These are phyloP conservation scores for Syngnathoides biaculeatus DNA, from an alignment of 2,113 vertebrate genomes.

Conservation along the genomic window DNA sequence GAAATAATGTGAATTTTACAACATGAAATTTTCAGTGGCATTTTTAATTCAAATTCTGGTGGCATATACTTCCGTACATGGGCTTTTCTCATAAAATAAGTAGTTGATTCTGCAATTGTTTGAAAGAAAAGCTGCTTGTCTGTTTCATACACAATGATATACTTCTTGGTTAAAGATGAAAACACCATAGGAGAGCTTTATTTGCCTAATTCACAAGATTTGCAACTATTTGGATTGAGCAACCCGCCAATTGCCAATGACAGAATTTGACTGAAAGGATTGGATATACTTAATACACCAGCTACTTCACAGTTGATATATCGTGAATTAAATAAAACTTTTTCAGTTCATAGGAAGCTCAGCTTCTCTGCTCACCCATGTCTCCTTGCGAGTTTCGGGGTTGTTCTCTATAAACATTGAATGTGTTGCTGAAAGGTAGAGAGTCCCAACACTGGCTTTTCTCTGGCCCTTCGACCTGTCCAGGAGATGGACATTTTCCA, in stretches of 20 bases:
- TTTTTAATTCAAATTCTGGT: too few species aligned
- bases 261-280: background rate
- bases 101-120: too few species aligned
- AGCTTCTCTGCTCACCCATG: conserved; percentile 80
- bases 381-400: conserved; percentile 88
- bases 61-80: too few species aligned
- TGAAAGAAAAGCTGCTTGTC: too few species aligned
- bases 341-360: background rate
- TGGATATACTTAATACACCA: background rate
- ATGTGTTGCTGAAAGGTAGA: conserved; percentile 94
- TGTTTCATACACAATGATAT: too few species aligned
- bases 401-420: conserved; percentile 93
- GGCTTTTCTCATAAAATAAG: conserved; percentile 7
- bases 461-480: conserved; percentile 81
- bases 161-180: too few species aligned
- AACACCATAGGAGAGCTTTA: background rate
- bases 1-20: too few species aligned
- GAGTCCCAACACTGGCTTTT: conserved; percentile 80
- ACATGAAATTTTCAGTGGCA: too few species aligned
- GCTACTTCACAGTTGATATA: background rate
- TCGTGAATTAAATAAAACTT: background rate
- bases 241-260: background rate
- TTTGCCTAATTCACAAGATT: background rate
- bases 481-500: conserved; percentile 88
- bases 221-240: background rate